Base-by-base conservation (phyloP, 2,113 vertebrate species). In the Lucifuga dentata region DNA sequence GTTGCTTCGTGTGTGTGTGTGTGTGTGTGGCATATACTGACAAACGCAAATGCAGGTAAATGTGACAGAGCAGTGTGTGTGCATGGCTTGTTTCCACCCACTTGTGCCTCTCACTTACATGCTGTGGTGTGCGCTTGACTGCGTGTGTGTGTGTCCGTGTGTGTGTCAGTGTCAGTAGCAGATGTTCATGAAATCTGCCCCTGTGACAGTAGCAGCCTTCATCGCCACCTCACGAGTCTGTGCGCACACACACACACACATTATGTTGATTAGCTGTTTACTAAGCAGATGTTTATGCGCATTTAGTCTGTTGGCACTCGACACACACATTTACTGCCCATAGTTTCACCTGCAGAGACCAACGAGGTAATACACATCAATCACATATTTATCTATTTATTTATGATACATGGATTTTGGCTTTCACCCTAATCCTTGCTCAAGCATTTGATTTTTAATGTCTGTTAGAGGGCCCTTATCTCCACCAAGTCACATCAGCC, bases 181-280 rank as follows among this genome's bases (percentile, higher is more conserved):
- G 85, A 85, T 89, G 85, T 81, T 88, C 67, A 48, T 73, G n/a
- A 60, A 73, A 63, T 60, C 46, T 51, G 52, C 52, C 63, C 62
- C 74, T 73, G 29, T 73, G 72, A 81, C 76, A 49, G 57, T 61
- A 52, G 76, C 63, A 46, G 62, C 45, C 60, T 56, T 63, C 58
- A 36, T 76, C 61, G 60, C 57, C 62, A 44, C 23, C 57, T 19
- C 55, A 2, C 0, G 1, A 29, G 11, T 26, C 44, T 40, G n/a
- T 5, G 2, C n/a, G 12, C 21, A 20, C 44, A 57, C 24, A 11
- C 8, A 9, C 56, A 44, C 56, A 59, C 56, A 59, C 38, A 59
- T 39, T 29, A 29, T 29, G 3, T 29, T 3, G 26, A 3, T 29
- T 29, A 29, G 26, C 26, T 29, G 26, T 29, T 29, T 29, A 29